Conservation (phyloP, 1,140 invertebrate species). For the Goniozus legneri region DNA sequence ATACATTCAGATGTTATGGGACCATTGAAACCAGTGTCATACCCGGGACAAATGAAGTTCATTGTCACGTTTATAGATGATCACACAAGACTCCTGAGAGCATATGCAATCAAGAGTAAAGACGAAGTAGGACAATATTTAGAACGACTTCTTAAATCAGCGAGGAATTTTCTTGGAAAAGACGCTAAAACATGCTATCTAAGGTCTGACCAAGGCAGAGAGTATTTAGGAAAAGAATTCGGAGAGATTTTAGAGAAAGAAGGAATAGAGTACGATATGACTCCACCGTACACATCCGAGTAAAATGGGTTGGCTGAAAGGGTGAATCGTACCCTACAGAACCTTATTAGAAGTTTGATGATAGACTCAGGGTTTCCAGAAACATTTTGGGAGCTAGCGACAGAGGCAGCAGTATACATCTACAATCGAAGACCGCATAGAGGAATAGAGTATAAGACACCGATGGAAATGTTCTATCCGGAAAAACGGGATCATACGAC, state of each 20-base stretch:
- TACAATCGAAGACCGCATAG: slow-evolving; percentile 30
- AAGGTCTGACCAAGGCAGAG: slow-evolving; percentile 13
- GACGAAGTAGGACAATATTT: slow-evolving; percentile 12
- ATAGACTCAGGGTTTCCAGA: slow-evolving; percentile 23
- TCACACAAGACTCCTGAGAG: slow-evolving; percentile 11
- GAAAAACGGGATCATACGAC: slow-evolving; percentile 4
- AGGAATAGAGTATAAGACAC: slow-evolving; percentile 19
- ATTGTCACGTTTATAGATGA: slow-evolving; percentile 17
- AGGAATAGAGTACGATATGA: slow-evolving; percentile 10
- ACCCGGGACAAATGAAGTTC: slow-evolving; percentile 8
- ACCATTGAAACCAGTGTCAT: slow-evolving; percentile 8
- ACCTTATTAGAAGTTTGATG: slow-evolving; percentile 30
- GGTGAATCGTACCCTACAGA: slow-evolving; percentile 36
- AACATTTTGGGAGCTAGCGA: slow-evolving; percentile 38
- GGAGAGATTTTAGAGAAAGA: slow-evolving; percentile 9
- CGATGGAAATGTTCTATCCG: slow-evolving; percentile 23
- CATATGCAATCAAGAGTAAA: slow-evolving; percentile 16
- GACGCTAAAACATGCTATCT: slow-evolving; percentile 17
- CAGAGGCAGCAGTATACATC: slow-evolving; percentile 27
- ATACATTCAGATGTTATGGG: slow-evolving; percentile 16
- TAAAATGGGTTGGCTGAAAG: slow-evolving; percentile 41
- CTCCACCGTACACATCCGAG: slow-evolving; percentile 29
- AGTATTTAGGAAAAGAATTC: slow-evolving; percentile 11
- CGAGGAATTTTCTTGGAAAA: slow-evolving; percentile 12
- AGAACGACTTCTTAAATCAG: slow-evolving; percentile 10